Evolutionary conservation across 2,888 invertebrate genomes (phyloP), one percentile per base, ranked within the genome.

Genomic region (Colostygia pectinataria): DNA sequence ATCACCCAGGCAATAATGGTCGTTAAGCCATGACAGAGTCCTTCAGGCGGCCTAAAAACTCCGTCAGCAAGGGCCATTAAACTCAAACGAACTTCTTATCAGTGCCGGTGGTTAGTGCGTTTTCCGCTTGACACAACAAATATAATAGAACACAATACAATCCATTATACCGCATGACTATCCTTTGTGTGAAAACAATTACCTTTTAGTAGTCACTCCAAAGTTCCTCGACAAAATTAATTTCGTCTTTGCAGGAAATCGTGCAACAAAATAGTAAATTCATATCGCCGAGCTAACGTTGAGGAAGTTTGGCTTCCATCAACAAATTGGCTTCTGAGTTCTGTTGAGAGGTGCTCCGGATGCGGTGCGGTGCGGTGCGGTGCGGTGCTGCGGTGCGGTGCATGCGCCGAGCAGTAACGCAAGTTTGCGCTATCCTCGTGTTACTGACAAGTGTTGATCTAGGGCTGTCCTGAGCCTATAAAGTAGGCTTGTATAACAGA

Each of bases 311-410:
- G 44, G 20, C 43, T 49, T 53, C 55, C 43, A 56, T 53, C 49
- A 49, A 49, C 52, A 40, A 49, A 53, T 56, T 53, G 46, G 49
- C 49, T 41, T 36, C 43, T 27, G 46, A 49, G 43, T 43, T 14
- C 18, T 38, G 49, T 53, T 32, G 42, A 32, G 36, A 46, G 41
- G 37, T 46, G 23, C 33, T 10, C 25, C 6, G n/a, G 10, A 27
- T 8, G 27, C 10, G 13, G 36, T 14, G 34, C 15, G 9, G 25
- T 40, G 40, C n/a, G n/a, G 24, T 6, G 24, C n/a, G 10, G 4
- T 10, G 12, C 42, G 20, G 42, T 27, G 10, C 10, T 12, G 33
- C 41, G n/a, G n/a, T n/a, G 31, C 18, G 33, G n/a, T 1, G 34
- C 28, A 27, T 9, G 24, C n/a, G 24, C n/a, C 27, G 4, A 10